Conservation (phyloP, 2,888 invertebrate genomes). For the Synanthedon tipuliformis region DNA sequence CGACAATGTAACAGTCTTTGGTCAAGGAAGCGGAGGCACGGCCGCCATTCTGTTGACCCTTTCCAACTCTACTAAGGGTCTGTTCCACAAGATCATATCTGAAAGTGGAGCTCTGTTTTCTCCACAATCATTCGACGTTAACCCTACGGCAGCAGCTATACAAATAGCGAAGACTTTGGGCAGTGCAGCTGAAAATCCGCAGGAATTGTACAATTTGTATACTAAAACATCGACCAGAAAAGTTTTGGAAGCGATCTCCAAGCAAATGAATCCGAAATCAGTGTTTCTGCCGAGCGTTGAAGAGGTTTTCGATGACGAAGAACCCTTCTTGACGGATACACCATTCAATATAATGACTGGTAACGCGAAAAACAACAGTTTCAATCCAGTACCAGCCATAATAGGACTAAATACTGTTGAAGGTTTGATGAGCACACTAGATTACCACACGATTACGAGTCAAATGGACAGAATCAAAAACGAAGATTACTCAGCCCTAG, state of each 20-base stretch:
- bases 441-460: slow-evolving; percentile 47
- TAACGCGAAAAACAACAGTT: slow-evolving; percentile 22
- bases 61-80: slow-evolving; percentile 45
- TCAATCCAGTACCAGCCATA: slow-evolving; percentile 57
- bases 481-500: slow-evolving; percentile 42
- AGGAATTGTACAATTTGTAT: slow-evolving; percentile 36
- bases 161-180: slow-evolving; percentile 52
- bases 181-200: slow-evolving; percentile 29
- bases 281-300: slow-evolving; percentile 54
- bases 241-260: slow-evolving; percentile 50
- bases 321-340: slow-evolving; percentile 45
- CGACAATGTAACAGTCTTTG: slow-evolving; percentile 56
- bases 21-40: slow-evolving; percentile 54
- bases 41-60: slow-evolving; percentile 52
- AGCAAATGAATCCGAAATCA: slow-evolving; percentile 52
- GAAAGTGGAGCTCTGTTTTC: slow-evolving; percentile 50
- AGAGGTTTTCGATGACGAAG: slow-evolving; percentile 39
- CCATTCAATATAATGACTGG: slow-evolving; percentile 52
- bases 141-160: slow-evolving; percentile 41
- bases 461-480: slow-evolving; percentile 47
- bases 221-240: slow-evolving; percentile 30
- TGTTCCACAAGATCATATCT: slow-evolving; percentile 51
- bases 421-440: slow-evolving; percentile 56
- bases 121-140: slow-evolving; percentile 42
- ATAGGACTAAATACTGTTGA: slow-evolving; percentile 68